Percentiles rank a stretch among this genome's conserved stretches.
phyloP scores from a whole-genome alignment of 2,888 invertebrate genomes.

The Sarcophaga variegata region DNA sequence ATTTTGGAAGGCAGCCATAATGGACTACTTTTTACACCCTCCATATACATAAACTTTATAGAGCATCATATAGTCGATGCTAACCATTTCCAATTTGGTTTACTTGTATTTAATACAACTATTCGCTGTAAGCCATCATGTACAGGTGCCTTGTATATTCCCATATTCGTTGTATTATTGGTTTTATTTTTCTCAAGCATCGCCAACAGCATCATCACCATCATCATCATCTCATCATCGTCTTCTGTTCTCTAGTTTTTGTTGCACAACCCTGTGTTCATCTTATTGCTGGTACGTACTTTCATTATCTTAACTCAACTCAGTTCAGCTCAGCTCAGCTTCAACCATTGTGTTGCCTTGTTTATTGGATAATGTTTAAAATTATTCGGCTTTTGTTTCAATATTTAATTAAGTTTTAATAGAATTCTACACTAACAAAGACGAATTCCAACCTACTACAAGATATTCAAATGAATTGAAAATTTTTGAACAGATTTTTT shows the following conservation, averaged over 20 bases:
- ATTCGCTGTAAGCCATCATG: conserved; percentile 30
- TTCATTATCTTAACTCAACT: not conserved
- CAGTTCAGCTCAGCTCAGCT: not conserved
- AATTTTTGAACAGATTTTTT: not conserved
- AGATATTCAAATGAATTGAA: not conserved
- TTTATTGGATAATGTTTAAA: conserved; percentile 30
- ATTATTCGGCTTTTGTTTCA: conserved; percentile 51
- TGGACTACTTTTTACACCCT: too few species aligned
- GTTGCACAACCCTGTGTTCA: not conserved
- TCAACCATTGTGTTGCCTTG: not conserved
- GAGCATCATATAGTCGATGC: too few species aligned
- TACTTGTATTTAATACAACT: conserved; percentile 8
- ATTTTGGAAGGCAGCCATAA: too few species aligned
- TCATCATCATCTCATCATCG: conserved; percentile 22
- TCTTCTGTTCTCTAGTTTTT: conserved; percentile 9
- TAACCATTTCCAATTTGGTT: not conserved
- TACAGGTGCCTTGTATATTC: conserved; percentile 24
- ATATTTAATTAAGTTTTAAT: conserved; percentile 41
- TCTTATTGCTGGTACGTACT: conserved; percentile 4
- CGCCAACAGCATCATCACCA: not conserved
- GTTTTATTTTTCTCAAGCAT: conserved; percentile 33
- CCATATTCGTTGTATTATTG: conserved; percentile 24
- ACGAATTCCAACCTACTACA: not conserved
- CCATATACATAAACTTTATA: too few species aligned
- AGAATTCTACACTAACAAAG: not conserved